Percentiles rank a stretch among this genome's conserved stretches.
Conservation (phyloP, 1,140 invertebrate genomes). For the Pectinophora gossypiella region DNA sequence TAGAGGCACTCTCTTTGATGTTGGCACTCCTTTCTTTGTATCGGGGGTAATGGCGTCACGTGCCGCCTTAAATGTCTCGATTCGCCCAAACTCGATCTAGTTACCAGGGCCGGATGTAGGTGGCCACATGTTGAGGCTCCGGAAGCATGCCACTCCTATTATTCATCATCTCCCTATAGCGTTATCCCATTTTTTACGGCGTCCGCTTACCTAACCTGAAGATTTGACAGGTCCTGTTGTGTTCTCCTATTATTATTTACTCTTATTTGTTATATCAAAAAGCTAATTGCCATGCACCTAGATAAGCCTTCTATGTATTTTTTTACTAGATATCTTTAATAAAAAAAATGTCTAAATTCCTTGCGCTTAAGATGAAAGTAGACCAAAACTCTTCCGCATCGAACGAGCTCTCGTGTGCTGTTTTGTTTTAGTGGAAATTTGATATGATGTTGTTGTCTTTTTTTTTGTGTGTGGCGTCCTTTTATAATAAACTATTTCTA, state of each 20-base stretch:
- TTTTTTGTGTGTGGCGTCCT: too few relatives aligned
- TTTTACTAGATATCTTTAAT: not conserved
- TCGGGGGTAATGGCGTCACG: conserved; percentile 55
- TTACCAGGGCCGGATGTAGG: conserved; percentile 15
- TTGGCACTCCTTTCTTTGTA: conserved; percentile 35
- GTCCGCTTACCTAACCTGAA: too few relatives aligned
- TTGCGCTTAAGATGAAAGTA: not conserved
- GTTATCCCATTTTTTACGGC: too few relatives aligned
- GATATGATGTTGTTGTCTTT: too few relatives aligned
- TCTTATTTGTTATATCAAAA: not conserved
- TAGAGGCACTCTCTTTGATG: conserved; percentile 23
- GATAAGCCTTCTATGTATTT: not conserved
- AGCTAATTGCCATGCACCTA: not conserved
- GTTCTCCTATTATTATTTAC: not conserved
- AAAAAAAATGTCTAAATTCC: not conserved
- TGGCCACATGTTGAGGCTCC: not conserved
- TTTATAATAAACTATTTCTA: too few relatives aligned
- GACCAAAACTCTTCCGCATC: too few relatives aligned
- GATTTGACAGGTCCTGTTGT: too few relatives aligned
- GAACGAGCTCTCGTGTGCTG: too few relatives aligned
- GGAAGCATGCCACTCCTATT: too few relatives aligned
- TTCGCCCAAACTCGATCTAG: conserved; percentile 45
- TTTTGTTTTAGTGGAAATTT: too few relatives aligned
- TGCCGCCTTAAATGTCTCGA: conserved; percentile 51
- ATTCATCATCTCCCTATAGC: too few relatives aligned